Conservation (phyloP, 2,113 vertebrate species). For the Sylvietta virens region DNA sequence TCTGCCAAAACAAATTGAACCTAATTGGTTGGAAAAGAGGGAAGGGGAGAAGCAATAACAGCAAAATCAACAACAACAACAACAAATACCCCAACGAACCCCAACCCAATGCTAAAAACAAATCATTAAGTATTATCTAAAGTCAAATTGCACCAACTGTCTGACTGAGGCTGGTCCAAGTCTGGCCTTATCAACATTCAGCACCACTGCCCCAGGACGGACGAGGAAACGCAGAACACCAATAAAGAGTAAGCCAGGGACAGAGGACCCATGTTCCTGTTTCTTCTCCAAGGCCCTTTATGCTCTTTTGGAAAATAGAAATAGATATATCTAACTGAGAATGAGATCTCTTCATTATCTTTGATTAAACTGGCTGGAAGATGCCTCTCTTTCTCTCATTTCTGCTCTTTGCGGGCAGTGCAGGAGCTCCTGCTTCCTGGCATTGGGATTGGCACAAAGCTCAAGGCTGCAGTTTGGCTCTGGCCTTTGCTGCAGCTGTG, state of each 20-base stretch:
- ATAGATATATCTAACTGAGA: not conserved
- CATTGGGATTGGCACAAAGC: not conserved
- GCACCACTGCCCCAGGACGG: not conserved
- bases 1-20: slow-evolving; percentile 57
- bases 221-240: not conserved
- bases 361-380: not conserved
- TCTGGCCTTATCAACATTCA: slow-evolving; percentile 50
- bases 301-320: not conserved
- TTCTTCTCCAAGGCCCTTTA: not conserved
- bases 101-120: slow-evolving; percentile 10
- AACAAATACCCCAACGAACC: slow-evolving; percentile 37
- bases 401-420: not conserved
- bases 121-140: slow-evolving; percentile 37
- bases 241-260: not conserved
- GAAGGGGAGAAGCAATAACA: slow-evolving; percentile 18
- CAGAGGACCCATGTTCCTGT: not conserved
- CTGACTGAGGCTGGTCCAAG: slow-evolving; percentile 40
- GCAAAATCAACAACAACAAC: slow-evolving; percentile 15
- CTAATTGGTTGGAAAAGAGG: slow-evolving; percentile 52
- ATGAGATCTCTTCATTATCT: not conserved
- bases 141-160: slow-evolving; percentile 40
- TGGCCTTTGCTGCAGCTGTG: not conserved
- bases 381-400: not conserved
- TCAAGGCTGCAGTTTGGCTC: not conserved
- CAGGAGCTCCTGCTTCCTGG: not conserved